These are phyloP conservation scores for Eretmocerus hayati DNA, from an alignment of 2,888 invertebrate genomes.

Conservation along the genomic window DNA sequence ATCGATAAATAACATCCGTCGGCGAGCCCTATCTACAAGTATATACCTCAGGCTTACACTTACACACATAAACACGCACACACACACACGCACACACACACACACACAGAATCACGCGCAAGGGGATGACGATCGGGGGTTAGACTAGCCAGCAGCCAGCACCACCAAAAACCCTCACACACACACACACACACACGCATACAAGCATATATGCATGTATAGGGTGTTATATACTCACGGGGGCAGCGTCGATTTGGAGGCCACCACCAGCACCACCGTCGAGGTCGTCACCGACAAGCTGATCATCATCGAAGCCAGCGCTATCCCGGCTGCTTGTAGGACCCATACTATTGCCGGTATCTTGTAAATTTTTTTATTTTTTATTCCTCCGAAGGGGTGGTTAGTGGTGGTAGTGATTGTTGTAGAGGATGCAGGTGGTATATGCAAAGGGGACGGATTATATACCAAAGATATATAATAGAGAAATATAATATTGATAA, in stretches of 20 bases:
- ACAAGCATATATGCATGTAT: not conserved
- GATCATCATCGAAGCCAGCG: slow-evolving; percentile 13
- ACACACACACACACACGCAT: not conserved
- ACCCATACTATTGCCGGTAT: slow-evolving; percentile 10
- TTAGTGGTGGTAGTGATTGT: too few relatives aligned
- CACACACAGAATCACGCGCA: not conserved
- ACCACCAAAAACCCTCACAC: not conserved
- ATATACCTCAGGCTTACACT: too few relatives aligned
- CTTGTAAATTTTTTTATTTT: too few relatives aligned
- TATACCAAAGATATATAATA: too few relatives aligned
- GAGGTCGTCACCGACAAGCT: slow-evolving; percentile 15
- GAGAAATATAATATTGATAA: too few relatives aligned
- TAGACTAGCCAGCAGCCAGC: too few relatives aligned
- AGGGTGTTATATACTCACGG: slow-evolving; percentile 2
- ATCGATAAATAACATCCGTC: too few relatives aligned
- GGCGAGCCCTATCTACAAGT: too few relatives aligned
- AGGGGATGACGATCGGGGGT: too few relatives aligned
- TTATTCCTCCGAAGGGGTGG: too few relatives aligned
- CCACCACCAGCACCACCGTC: slow-evolving; percentile 4
- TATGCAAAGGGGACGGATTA: too few relatives aligned
- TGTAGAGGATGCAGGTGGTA: too few relatives aligned
- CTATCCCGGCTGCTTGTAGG: slow-evolving; percentile 23
- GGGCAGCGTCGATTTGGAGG: slow-evolving; percentile 1
- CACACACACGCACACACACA: not conserved
- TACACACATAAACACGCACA: not conserved